These are phyloP conservation scores for Brachionus paranguensis DNA, from an alignment of 1,140 invertebrate species.

Conservation along the genomic window DNA sequence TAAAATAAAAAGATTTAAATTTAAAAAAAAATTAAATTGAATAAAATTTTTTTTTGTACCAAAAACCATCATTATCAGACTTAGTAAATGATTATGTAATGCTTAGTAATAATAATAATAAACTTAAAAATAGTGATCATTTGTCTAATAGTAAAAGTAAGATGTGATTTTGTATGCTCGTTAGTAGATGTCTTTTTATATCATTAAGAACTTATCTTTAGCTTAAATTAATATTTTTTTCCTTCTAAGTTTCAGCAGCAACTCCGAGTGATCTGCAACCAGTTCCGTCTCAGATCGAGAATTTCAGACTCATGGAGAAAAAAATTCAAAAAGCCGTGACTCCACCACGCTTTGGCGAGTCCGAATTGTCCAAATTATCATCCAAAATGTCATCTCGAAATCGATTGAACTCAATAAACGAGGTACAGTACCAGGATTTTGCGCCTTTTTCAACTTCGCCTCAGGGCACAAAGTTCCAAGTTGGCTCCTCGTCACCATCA, in stretches of 20 bases:
- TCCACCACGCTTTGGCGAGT: background rate
- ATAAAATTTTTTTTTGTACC: background rate
- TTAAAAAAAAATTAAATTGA: background rate
- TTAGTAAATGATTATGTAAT: conserved; percentile 9
- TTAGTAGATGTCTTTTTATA: background rate
- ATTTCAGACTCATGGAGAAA: conserved; percentile 27
- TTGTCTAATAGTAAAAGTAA: background rate
- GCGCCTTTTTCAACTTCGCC: background rate
- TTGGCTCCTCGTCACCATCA: conserved; percentile 6
- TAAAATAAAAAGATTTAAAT: background rate
- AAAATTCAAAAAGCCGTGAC: background rate
- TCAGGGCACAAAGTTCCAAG: background rate
- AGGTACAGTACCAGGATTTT: background rate
- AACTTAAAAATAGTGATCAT: background rate
- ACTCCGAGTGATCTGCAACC: background rate
- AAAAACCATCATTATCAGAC: background rate
- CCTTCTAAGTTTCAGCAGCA: background rate
- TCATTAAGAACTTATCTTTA: background rate
- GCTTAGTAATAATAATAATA: background rate
- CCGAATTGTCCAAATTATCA: background rate
- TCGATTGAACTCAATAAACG: conserved; percentile 9
- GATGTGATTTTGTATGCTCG: background rate
- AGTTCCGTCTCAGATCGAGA: conserved; percentile 17
- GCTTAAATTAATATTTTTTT: background rate
- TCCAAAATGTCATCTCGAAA: background rate